A percentile compares a stretch with the other conserved stretches of the same genome.
Conservation (phyloP, 2,888 invertebrate genomes). For the Leptarthrus brevirostris region DNA sequence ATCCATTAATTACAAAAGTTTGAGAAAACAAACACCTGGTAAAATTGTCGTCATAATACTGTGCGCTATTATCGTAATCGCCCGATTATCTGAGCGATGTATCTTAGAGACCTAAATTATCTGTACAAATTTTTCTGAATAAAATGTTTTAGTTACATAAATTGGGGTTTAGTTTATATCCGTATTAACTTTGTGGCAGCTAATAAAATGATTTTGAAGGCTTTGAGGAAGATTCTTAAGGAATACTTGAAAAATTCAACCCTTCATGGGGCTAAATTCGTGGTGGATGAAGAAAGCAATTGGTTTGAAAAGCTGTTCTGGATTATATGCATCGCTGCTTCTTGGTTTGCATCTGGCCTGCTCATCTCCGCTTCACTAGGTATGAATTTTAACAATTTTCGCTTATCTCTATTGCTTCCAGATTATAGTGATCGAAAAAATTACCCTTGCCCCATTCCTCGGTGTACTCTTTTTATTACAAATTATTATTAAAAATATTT, state of each 20-base stretch:
- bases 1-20: conserved; percentile 21
- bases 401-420: no score
- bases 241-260: conserved; percentile 76
- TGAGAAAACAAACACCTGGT: conserved; percentile 41
- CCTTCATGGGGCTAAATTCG: conserved; percentile 78
- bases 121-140: no score
- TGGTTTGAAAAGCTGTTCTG: conserved; percentile 75
- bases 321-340: conserved; percentile 72
- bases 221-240: conserved; percentile 65
- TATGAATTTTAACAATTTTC: conserved; percentile 51
- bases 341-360: conserved; percentile 77
- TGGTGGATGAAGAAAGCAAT: conserved; percentile 73
- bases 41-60: conserved; percentile 22
- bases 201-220: conserved; percentile 58
- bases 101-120: no score
- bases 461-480: no score
- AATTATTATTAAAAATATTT: no score
- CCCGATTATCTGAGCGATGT: no score
- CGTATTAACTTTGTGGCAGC: no score
- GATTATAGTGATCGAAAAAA: no score
- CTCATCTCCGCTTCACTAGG: conserved; percentile 73
- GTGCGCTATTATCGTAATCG: conserved; percentile 5
- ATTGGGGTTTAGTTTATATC: no score
- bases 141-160: no score
- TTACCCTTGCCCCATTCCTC: no score